These are phyloP conservation scores for Mastomys natalensis DNA, from an alignment of 2,113 vertebrate species.

Conservation along the genomic window DNA sequence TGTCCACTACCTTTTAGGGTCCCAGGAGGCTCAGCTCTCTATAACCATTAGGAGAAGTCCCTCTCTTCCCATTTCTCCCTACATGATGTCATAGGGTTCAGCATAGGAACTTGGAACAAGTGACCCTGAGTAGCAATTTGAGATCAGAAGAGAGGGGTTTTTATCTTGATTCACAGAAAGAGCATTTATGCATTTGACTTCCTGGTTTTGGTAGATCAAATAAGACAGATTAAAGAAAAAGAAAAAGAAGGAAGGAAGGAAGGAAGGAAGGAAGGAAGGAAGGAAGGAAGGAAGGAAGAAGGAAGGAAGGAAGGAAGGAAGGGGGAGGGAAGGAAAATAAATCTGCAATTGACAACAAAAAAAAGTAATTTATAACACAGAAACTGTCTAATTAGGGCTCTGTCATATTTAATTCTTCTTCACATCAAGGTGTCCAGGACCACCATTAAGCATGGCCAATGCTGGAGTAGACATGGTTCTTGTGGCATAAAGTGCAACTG, in stretches of 20 bases:
- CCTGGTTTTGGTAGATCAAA: slow-evolving; percentile 84
- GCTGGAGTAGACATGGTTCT: background rate
- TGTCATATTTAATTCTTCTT: background rate
- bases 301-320: too few species aligned
- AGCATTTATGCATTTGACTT: slow-evolving; percentile 82
- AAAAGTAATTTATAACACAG: background rate
- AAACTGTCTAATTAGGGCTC: background rate
- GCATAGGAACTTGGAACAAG: background rate
- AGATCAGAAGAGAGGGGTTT: background rate
- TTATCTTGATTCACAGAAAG: slow-evolving; percentile 83
- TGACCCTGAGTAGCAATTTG: background rate
- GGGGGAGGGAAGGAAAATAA: background rate
- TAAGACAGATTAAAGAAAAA: slow-evolving; percentile 1
- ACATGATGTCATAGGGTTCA: background rate
- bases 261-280: too few species aligned
- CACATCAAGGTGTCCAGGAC: fast-evolving
- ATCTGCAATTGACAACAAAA: background rate
- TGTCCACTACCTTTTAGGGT: background rate
- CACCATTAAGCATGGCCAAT: fast-evolving
- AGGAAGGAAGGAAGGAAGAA: too few species aligned
- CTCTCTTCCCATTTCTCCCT: too few species aligned
- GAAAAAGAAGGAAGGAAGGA: too few species aligned
- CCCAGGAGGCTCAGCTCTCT: background rate
- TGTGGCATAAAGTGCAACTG: background rate
- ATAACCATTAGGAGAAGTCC: background rate